Evolutionary conservation across 2,797 vertebrate genomes (phyloP), one percentile per base, ranked within the genome.

Genomic region (Eurystomus glaucurus): DNA sequence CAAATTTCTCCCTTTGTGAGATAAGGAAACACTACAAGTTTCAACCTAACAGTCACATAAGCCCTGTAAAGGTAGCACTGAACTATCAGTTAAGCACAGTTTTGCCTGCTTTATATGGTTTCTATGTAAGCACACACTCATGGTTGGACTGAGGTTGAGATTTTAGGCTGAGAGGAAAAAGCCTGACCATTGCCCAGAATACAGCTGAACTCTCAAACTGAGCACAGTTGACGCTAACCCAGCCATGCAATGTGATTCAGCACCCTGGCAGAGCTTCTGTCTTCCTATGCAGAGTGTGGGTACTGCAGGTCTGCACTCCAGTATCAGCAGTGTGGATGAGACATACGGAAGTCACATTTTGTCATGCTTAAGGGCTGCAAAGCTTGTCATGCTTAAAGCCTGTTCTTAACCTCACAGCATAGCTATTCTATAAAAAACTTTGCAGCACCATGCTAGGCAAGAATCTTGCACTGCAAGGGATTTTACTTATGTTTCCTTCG

Each of bases 221-320:
- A 85, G 33, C 62, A 69, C 14, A 68, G 43, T 5, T 2, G 2
- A 54, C 0, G 6, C 7, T 22, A 55, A 61, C 0, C 3, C n/a
- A 64, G 61, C 8, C 60, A 29, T 3, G 23, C 50, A 86, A 61
- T 12, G 22, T 29, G 46, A 65, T 35, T 58, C 55, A 74, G 60
- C 43, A 77, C 51, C 37, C 60, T 26, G 55, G 43, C 48, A 71
- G 39, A 68, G 19, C 45, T 85, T 46, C n/a, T 62, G 33, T 28
- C 31, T 50, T 65, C 45, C 54, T 28, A 0, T 14, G 15, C 6
- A 50, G 28, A 62, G 45, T 6, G 29, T 85, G 58, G 50, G 43
- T 46, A 26, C 26, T 70, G 39, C 57, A 88, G 14, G 9, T 46
- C 76, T 80, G 55, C 55, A 31, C 23, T 80, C 37, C 71, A 80